Base-by-base conservation (phyloP, 2,888 invertebrate genomes). In the Syrphus vitripennis region DNA sequence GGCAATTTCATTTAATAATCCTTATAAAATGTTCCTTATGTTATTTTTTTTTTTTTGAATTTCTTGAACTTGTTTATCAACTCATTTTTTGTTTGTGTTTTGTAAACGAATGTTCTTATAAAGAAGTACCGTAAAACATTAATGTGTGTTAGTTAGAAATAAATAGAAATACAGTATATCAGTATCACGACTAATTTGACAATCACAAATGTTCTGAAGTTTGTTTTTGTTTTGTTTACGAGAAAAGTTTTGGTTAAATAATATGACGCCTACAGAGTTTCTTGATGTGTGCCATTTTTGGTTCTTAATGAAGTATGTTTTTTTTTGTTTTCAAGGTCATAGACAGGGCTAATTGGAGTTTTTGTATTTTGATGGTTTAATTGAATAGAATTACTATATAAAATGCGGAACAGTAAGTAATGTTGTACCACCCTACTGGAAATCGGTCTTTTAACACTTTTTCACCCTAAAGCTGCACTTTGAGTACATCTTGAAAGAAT, bases 1-100 rank as follows among this genome's bases (percentile, higher is more conserved):
- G 42, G 40, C 42, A 40, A 63, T 63, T 63, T 63, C 12, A 63
- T 42, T 63, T 63, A 42, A 63, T 29, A 42, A 24, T 37, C 61
- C 34, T 42, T 29, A 21, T 24, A 37, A 40, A 63, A 42, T 29
- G 63, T 63, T 42, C 24, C 42, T 63, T 12, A 45, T n/a, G n/a
- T n/a, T n/a, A n/a, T n/a, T n/a, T n/a, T n/a, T n/a, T n/a, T 61
- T 65, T 61, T 31, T 10, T 45, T 29, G 16, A 63, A 29, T 63
- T 5, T 57, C 9, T 55, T 29, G 31, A 50, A 50, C 50, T 50
- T 55, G 16, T 34, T 57, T 31, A 16, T 40, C n/a, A 61, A 61
- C 42, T 63, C 16, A 40, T 42, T 63, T 63, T 63, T 24, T 50
- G n/a, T 24, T 14, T 24, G 9, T 59, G 6, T 59, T n/a, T 4